Evolutionary conservation across 1,140 invertebrate genomes (phyloP), one percentile per base, ranked within the genome.

Genomic region (Papilio dardanus): DNA sequence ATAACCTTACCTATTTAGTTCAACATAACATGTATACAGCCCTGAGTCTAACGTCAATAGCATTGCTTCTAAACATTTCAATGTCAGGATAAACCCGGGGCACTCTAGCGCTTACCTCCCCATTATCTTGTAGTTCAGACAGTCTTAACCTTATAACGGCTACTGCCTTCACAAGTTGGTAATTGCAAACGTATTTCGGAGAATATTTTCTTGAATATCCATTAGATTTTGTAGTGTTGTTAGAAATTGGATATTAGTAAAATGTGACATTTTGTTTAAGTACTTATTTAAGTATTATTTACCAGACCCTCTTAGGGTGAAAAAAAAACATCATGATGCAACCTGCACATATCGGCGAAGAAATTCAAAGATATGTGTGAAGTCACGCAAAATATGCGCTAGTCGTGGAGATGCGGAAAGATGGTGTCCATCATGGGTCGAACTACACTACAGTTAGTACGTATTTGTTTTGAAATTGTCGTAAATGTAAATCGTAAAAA

Each of bases 51-150:
- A 58, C 71, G 71, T 73, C 71, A 73, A 73, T 73, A 73, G 71
- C 71, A 73, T 73, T 73, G 71, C 71, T 35, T 73, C 71, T 73
- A 73, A 73, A 73, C 71, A 73, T 73, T 73, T 73, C 71, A 54
- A 73, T 73, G 46, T 73, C 71, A 46, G 71, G 30, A 73, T 73
- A 73, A 73, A 73, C 46, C 71, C 40, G 37, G 28, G 69, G 46
- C 71, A 73, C 71, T 73, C 71, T 54, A 73, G 71, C 30, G 71
- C 71, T 73, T 58, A 73, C 71, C 46, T 54, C 71, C 46, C 71
- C 71, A 73, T 73, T 73, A 73, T 73, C 71, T 73, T 58, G 71
- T 73, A 58, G 69, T 73, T 73, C 46, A 54, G 71, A 73, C 71
- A 54, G 35, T 54, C 71, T 73, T 73, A 73, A 58, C 30, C 28